Evolutionary conservation across 2,113 vertebrate genomes (phyloP).

Genomic region (Rhinogobius similis): DNA sequence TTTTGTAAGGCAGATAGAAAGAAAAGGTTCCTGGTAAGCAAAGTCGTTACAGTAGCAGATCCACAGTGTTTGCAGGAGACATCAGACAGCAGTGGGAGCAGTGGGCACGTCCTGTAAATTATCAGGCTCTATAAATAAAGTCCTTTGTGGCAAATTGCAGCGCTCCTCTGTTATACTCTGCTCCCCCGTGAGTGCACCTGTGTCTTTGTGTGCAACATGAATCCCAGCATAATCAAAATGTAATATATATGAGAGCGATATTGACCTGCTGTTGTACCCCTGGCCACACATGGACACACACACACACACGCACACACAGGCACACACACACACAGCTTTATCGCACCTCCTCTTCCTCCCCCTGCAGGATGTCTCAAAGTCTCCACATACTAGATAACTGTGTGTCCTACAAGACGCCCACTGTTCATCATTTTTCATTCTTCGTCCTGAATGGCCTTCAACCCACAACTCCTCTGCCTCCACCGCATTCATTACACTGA

Average conservation of each 20-base stretch:
- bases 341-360: constrained; percentile 2
- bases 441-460: constrained; percentile 35
- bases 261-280: constrained; percentile 34
- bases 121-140: constrained; percentile 19
- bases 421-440: constrained; percentile 38
- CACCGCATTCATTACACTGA: constrained; percentile 10
- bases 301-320: not conserved
- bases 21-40: not conserved
- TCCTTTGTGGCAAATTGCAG: constrained; percentile 10
- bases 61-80: not conserved
- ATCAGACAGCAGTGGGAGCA: not conserved
- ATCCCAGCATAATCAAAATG: constrained; percentile 30
- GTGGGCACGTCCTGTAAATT: constrained; percentile 8
- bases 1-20: not conserved
- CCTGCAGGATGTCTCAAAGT: constrained; percentile 13
- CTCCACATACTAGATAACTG: constrained; percentile 15
- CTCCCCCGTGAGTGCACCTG: not conserved
- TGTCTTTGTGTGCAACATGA: constrained; percentile 24
- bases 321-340: constrained; percentile 14
- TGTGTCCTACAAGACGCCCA: constrained; percentile 46
- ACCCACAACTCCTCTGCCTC: constrained; percentile 31
- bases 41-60: not conserved
- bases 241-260: constrained; percentile 32
- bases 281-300: not conserved
- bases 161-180: constrained; percentile 24